phyloP scores from a whole-genome alignment of 2,113 vertebrate species.

The Morone saxatilis region DNA sequence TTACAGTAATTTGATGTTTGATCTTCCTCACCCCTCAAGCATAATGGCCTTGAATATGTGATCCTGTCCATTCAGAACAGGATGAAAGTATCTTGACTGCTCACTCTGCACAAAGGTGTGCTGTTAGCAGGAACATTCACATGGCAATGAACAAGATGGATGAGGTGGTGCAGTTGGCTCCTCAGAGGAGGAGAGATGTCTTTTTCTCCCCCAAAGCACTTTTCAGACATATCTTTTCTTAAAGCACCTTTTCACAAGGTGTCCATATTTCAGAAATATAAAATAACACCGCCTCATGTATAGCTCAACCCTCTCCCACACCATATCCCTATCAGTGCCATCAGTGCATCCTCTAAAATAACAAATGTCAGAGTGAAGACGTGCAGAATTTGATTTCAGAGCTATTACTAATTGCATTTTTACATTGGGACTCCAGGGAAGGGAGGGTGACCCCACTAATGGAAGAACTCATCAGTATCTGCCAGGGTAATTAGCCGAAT shows the following conservation, averaged over 20 bases:
- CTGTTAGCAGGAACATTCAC: slow-evolving; percentile 65
- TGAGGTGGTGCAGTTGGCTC: slow-evolving; percentile 44
- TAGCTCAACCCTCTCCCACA: slow-evolving; percentile 18
- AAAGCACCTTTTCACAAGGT: slow-evolving; percentile 49
- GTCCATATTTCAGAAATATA: slow-evolving; percentile 49
- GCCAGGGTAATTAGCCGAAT: slow-evolving; percentile 84
- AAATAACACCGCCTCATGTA: slow-evolving; percentile 1
- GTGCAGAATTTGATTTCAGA: slow-evolving; percentile 53
- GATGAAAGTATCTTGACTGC: slow-evolving; percentile 70
- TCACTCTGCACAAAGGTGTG: slow-evolving; percentile 69
- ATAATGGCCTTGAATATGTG: slow-evolving; percentile 73
- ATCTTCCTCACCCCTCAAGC: slow-evolving; percentile 74
- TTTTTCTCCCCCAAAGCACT: slow-evolving; percentile 39
- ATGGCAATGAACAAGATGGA: slow-evolving; percentile 66
- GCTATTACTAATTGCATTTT: slow-evolving; percentile 70
- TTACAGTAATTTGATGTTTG: slow-evolving; percentile 81
- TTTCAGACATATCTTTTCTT: slow-evolving; percentile 41
- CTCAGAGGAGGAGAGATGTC: slow-evolving; percentile 29
- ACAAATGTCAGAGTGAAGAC: slow-evolving; percentile 27
- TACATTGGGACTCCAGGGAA: slow-evolving; percentile 67
- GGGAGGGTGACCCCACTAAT: slow-evolving; percentile 79
- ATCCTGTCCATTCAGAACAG: slow-evolving; percentile 64
- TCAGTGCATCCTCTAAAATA: slow-evolving; percentile 44
- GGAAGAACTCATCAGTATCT: slow-evolving; percentile 79
- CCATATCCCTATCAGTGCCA: background rate